Evolutionary conservation across 2,797 vertebrate species (phyloP).

Genomic region (Capromys pilorides): DNA sequence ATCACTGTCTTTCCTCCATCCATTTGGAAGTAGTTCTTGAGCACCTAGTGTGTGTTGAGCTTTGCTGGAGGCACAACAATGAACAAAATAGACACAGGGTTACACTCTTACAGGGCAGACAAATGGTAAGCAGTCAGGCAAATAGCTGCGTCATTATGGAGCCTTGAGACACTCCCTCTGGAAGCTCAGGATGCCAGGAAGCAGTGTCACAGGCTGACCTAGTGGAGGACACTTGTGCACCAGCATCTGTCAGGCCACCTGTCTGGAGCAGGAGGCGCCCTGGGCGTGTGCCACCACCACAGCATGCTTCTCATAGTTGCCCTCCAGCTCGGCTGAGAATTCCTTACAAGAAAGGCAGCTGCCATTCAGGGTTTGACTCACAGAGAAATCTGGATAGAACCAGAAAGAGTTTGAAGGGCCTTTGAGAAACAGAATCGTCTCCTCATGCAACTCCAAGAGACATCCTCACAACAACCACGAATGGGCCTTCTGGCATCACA

Average conservation of each 20-base stretch:
- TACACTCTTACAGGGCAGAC: not conserved
- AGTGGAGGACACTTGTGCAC: conserved; percentile 34
- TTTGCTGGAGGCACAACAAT: not conserved
- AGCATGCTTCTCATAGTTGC: not conserved
- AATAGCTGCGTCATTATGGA: not conserved
- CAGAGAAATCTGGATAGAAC: conserved; percentile 6
- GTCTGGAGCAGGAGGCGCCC: not conserved
- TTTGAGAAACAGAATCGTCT: not conserved
- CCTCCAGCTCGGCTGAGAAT: conserved; percentile 9
- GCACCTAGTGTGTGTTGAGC: not conserved
- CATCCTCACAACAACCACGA: not conserved
- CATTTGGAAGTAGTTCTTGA: not conserved
- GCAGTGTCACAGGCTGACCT: not conserved
- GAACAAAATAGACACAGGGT: not conserved
- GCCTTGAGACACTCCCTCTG: not conserved
- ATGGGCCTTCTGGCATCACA: not conserved
- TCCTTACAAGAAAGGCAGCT: conserved; percentile 54
- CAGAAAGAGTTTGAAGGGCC: conserved; percentile 18
- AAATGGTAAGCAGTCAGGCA: not conserved
- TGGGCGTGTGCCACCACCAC: not conserved
- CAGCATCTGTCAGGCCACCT: conserved; percentile 57
- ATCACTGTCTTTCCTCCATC: not conserved
- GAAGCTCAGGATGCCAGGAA: not conserved
- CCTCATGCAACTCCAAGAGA: not conserved
- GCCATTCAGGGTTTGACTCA: not conserved